Evolutionary conservation across 2,797 vertebrate species (phyloP).

Genomic region (Glossophaga mutica): DNA sequence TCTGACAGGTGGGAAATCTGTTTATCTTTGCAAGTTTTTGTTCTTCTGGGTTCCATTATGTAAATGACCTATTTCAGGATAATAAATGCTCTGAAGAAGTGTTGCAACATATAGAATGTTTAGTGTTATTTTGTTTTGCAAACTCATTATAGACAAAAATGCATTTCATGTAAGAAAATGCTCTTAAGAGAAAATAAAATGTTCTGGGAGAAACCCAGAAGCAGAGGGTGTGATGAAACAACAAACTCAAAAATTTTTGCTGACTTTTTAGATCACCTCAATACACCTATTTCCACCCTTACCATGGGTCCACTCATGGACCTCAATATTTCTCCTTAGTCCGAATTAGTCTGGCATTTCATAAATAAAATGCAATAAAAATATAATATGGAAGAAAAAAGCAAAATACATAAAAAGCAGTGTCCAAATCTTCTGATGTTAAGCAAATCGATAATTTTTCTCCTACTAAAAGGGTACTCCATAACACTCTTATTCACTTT

Average conservation of each 20-base stretch:
- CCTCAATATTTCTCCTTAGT: neutral
- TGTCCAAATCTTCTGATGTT: neutral
- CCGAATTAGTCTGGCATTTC: neutral
- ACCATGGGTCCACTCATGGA: fast-evolving
- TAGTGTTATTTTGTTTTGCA: neutral
- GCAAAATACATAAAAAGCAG: neutral
- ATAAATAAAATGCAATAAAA: neutral
- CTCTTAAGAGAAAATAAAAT: neutral
- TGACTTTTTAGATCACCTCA: neutral
- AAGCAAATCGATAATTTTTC: neutral
- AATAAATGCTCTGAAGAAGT: neutral
- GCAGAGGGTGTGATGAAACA: fast-evolving
- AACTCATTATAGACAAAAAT: neutral
- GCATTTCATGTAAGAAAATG: neutral
- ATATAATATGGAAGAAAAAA: neutral
- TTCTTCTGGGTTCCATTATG: neutral
- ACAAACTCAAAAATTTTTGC: neutral
- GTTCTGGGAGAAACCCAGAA: neutral
- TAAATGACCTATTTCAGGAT: neutral
- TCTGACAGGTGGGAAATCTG: neutral
- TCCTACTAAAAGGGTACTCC: neutral
- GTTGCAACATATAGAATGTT: neutral
- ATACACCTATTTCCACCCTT: too few species aligned
- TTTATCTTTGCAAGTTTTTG: neutral
- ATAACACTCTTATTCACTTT: neutral